Base-by-base conservation (phyloP, 2,113 vertebrate species). In the Myrmophylax atrothorax region DNA sequence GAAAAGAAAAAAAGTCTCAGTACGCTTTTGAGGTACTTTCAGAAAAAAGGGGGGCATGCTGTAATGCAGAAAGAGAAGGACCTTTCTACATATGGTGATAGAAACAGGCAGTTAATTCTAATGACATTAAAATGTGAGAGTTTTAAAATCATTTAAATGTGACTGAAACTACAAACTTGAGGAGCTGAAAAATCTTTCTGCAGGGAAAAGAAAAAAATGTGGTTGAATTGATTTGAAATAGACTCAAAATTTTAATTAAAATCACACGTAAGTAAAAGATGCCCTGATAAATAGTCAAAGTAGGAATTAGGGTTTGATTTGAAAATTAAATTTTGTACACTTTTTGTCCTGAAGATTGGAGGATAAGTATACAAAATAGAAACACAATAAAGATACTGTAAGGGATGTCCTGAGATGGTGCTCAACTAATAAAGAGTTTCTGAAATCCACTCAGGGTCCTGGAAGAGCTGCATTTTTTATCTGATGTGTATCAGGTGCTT, bases 51-150 rank as follows among this genome's bases (percentile, higher is more conserved):
- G 33, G 35, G 7, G 1, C 9, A 13, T 19, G 2, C 23, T 76
- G 14, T 12, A 46, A 35, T 3, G 25, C 5, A 79, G 33, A 63
- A 83, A 24, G 23, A 37, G 25, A 74, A 70, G 2, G 7, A 9
- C 3, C 0, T 78, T 62, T 67, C 9, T 6, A 53, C 3, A 2
- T 14, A 9, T 5, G 4, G 4, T 8, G 18, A 10, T 23, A 53
- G 8, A 44, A 24, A 58, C 9, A 17, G 7, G 5, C 5, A 69
- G 6, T 31, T 53, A 6, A 35, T 73, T 84, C 20, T 69, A 26
- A 12, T 20, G 10, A 2, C 4, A 3, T 47, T 47, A 44, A 7
- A 47, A 53, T 10, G 6, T n/a, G 1, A 1, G 38, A 42, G 3
- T 40, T 68, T 73, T 53, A 22, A 91, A 73, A 14, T 59, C 2